Evolutionary conservation across 2,888 invertebrate species (phyloP), one percentile per base, ranked within the genome.

Genomic region (Bombyx huttoni): DNA sequence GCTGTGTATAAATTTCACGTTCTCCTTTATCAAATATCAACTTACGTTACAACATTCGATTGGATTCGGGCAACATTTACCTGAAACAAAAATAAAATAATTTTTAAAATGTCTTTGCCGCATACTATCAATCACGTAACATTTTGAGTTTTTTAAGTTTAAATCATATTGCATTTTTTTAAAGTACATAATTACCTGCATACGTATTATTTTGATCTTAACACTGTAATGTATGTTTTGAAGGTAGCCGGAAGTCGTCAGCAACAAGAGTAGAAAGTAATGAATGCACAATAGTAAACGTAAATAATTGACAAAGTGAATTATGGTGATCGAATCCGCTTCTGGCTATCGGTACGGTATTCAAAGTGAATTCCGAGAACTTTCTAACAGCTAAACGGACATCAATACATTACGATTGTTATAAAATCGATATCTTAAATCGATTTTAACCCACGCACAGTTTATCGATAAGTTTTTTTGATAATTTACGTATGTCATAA

Each of bases 311-410:
- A 55, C 47, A 51, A 52, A 50, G 54, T 58, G 53, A 59, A 59
- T 57, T 49, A 62, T 59, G 52, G 58, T 59, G 59, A 63, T 62
- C 58, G 59, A 62, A 56, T 55, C 60, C 55, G 59, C 62, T 60
- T 49, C 56, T 48, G 61, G 61, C 62, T 46, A 59, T 58, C 47
- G 53, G 52, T 51, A 55, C 56, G 51, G 57, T 54, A 55, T 57
- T 60, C 58, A 57, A 55, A 50, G 49, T 48, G 53, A 57, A 67
- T 65, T 69, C 68, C 71, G 60, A 52, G 55, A 55, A 58, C 71
- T 71, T 71, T 71, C 70, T 70, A 68, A 61, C 59, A 52, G 40
- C 12, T 40, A 40, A 58, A 58, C 57, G 58, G 53, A 62, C 58
- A 67, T 54, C 57, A 58, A 61, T 67, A 40, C 40, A 40, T 40